Evolutionary conservation across 2,888 invertebrate genomes (phyloP).

Genomic region (Caenorhabditis zanzibari): DNA sequence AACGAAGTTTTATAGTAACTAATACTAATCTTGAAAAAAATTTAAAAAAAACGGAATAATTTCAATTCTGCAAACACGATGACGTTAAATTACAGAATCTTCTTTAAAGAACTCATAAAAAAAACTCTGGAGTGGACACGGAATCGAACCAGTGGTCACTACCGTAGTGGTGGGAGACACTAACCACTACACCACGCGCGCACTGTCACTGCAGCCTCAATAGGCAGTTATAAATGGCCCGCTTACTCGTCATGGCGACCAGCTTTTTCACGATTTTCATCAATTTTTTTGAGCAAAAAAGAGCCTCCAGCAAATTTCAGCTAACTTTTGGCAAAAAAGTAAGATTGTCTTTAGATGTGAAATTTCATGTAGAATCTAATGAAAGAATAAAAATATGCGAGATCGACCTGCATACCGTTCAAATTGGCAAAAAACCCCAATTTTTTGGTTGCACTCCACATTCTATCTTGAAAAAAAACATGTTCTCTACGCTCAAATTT

Average conservation of each 20-base stretch:
- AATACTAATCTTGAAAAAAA: neutral
- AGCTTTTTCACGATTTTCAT: neutral
- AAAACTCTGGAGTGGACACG: neutral
- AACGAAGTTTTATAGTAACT: neutral
- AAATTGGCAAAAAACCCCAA: neutral
- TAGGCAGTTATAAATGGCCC: neutral
- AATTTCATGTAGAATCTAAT: slow-evolving; percentile 4
- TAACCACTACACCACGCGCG: neutral
- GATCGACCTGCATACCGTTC: neutral
- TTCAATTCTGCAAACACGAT: neutral
- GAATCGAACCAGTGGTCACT: neutral
- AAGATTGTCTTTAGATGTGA: neutral
- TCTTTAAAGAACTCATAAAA: neutral
- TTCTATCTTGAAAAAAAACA: no score
- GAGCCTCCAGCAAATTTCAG: neutral
- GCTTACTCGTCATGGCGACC: neutral
- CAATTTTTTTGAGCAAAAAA: no score
- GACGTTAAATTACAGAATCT: neutral
- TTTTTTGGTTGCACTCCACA: no score
- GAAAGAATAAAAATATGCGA: neutral
- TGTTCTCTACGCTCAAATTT: no score
- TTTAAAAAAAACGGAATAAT: neutral
- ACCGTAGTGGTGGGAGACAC: no score
- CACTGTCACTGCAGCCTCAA: neutral
- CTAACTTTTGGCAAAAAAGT: neutral